Evolutionary conservation across 92 coral and sea anemone species (phyloP).

Genomic region (Zoanthus solanderi): DNA sequence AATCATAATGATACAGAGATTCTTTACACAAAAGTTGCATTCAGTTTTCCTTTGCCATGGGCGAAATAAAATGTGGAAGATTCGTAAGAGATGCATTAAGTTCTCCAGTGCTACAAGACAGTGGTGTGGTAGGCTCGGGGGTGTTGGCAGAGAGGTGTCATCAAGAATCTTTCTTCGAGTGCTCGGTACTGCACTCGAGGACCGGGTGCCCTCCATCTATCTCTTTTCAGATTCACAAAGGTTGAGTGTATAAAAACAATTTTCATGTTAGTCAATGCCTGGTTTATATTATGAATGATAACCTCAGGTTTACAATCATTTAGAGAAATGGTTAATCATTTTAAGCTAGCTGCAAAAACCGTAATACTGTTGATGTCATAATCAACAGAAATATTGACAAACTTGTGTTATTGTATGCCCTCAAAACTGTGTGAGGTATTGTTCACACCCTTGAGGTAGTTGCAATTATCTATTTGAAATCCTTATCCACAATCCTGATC

Average conservation of each 20-base stretch:
- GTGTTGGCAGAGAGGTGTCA: constrained; percentile 60
- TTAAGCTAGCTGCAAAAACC: no score
- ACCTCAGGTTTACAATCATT: not conserved
- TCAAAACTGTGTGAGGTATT: no score
- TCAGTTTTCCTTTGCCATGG: not conserved
- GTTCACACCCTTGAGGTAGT: no score
- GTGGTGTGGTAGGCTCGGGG: constrained; percentile 55
- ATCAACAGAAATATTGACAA: no score
- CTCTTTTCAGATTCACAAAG: constrained; percentile 79
- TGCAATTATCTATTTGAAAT: no score
- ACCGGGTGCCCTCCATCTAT: constrained; percentile 69
- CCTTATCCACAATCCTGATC: no score
- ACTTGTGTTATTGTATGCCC: no score
- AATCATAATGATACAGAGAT: not conserved
- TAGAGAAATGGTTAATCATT: no score
- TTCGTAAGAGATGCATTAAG: constrained; percentile 24
- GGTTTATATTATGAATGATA: not conserved
- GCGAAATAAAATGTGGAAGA: constrained; percentile 8
- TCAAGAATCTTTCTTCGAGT: constrained; percentile 70
- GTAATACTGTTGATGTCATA: no score
- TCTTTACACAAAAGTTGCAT: constrained; percentile 3
- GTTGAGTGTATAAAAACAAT: constrained; percentile 7
- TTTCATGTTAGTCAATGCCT: not conserved
- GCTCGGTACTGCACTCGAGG: constrained; percentile 60
- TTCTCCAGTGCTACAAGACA: constrained; percentile 26